phyloP scores from a whole-genome alignment of 2,113 vertebrate genomes.

The Entosphenus tridentatus region DNA sequence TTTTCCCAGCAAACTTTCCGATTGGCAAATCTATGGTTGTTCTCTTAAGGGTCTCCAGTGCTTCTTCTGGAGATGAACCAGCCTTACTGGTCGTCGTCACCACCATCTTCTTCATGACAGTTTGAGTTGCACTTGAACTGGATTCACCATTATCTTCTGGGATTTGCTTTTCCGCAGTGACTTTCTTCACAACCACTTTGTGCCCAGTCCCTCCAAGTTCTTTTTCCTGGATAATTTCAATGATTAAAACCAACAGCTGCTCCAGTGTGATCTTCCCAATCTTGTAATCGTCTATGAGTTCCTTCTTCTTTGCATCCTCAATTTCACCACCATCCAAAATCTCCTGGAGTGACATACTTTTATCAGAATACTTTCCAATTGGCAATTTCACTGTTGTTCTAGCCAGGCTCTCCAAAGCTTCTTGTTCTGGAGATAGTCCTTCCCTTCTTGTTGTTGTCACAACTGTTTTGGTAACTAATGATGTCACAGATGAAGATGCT shows the following conservation, averaged over 20 bases:
- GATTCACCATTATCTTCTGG: background rate
- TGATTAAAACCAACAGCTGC: background rate
- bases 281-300: background rate
- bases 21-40: constrained; percentile 1
- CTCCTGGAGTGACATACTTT: constrained; percentile 3
- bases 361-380: background rate
- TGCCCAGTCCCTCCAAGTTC: background rate
- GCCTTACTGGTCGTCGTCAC: no score
- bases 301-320: background rate
- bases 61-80: no score
- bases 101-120: no score
- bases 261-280: background rate
- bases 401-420: background rate
- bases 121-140: no score
- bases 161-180: background rate
- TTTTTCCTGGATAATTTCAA: background rate
- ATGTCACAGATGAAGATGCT: background rate
- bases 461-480: constrained; percentile 1
- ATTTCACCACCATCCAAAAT: background rate
- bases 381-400: background rate
- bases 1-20: background rate
- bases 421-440: background rate
- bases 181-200: background rate
- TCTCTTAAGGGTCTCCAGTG: background rate
- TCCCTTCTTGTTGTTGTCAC: background rate